Evolutionary conservation across 2,113 vertebrate species (phyloP), one percentile per base, ranked within the genome.

Genomic region (Pungitius pungitius): DNA sequence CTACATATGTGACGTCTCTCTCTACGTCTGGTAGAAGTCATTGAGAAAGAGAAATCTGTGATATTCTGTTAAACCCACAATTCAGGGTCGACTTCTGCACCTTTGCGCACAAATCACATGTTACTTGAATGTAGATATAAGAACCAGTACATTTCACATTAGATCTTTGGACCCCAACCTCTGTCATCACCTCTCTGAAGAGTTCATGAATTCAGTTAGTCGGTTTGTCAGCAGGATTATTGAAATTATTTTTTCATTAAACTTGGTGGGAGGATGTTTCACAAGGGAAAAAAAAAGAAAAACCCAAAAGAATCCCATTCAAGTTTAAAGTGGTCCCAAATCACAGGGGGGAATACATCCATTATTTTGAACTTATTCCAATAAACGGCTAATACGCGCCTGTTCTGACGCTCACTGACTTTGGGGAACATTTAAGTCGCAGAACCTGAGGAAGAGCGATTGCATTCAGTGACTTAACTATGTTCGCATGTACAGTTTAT

Each of bases 361-460:
- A 47, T n/a, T 55, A 2, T 24, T 52, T 52, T 12, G 13, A n/a
- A 52, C 22, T 22, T 51, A 10, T 10, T 68, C 24, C 47, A 35
- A 39, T n/a, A 54, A 35, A 51, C 13, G 0, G 61, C 9, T 35
- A n/a, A 56, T 26, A 14, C 8, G 73, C 22, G 30, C 24, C 49
- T 18, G 52, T 66, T 5, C 52, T n/a, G n/a, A 35, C 7, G 55
- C 65, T 35, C 37, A 20, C 14, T 56, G 35, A 27, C 45, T 15
- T 15, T 0, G 14, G 30, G 45, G 27, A 72, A 59, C 30, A 42
- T 70, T 0, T 67, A 64, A 58, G 22, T 42, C 60, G 42, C 17
- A 84, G 55, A 83, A 84, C 82, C 85, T 77, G 86, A 82, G 78
- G 64, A 87, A 80, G 59, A 45, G 69, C 52, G 67, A 56, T 80